A percentile compares a stretch with the other conserved stretches of the same genome.
Evolutionary conservation across 2,113 vertebrate species (phyloP).

Genomic region (Mionectes macconnelli): DNA sequence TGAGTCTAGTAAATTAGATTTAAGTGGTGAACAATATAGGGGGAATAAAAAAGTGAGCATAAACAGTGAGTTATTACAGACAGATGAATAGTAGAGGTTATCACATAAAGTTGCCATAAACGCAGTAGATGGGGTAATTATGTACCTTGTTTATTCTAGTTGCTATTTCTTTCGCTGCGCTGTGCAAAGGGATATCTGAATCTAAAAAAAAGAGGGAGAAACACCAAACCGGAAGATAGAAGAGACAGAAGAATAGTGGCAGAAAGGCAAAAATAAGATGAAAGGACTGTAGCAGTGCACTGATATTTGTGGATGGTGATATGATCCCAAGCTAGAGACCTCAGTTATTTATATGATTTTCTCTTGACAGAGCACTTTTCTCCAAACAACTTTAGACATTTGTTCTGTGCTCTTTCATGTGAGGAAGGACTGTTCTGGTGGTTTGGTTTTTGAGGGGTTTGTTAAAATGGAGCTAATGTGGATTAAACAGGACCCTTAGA

Average conservation of each 20-base stretch:
- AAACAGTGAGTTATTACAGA: background rate
- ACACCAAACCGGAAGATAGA: background rate
- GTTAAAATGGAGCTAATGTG: background rate
- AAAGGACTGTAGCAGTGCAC: background rate
- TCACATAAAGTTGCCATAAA: background rate
- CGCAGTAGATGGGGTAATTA: background rate
- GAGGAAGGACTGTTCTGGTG: background rate
- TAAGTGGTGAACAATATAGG: background rate
- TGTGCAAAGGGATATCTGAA: background rate
- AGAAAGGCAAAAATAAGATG: background rate
- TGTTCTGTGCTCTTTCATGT: background rate
- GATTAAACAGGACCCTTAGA: background rate
- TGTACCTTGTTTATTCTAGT: background rate
- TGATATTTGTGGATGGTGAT: background rate
- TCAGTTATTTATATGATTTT: background rate
- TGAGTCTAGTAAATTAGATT: background rate
- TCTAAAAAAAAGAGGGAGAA: background rate
- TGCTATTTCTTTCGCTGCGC: background rate
- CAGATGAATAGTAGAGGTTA: background rate
- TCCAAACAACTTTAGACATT: background rate
- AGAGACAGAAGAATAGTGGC: background rate
- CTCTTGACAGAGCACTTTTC: background rate
- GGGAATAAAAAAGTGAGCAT: background rate
- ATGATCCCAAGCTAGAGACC: background rate
- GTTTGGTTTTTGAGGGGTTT: background rate